Percentiles rank a stretch among this genome's conserved stretches.
These are phyloP conservation scores for Callitettix versicolor DNA, from an alignment of 1,140 invertebrate genomes.

Conservation along the genomic window DNA sequence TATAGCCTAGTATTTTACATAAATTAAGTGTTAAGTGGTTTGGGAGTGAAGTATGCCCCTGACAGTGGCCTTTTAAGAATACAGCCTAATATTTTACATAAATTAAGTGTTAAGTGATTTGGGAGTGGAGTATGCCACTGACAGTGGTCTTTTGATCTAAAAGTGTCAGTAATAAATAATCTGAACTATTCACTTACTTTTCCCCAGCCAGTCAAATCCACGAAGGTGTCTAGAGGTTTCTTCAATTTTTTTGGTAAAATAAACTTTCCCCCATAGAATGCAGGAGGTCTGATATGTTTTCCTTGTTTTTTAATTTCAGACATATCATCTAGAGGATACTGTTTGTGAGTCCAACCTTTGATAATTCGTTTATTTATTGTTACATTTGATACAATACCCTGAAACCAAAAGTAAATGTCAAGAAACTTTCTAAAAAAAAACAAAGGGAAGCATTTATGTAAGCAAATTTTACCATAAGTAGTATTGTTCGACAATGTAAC, in stretches of 20 bases:
- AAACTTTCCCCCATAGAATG: not conserved
- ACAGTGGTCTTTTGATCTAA: too few species aligned
- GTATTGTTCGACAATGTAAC: too few species aligned
- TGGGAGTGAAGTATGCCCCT: too few species aligned
- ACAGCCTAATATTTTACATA: too few species aligned
- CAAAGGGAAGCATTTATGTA: too few species aligned
- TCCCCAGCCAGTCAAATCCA: constrained; percentile 20
- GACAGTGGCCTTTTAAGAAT: too few species aligned
- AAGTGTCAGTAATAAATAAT: too few species aligned
- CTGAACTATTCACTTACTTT: constrained; percentile 20
- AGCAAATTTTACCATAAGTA: too few species aligned
- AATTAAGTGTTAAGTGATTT: too few species aligned
- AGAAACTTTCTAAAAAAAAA: not conserved
- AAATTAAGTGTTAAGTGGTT: too few species aligned
- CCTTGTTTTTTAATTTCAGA: not conserved
- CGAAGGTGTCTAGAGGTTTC: constrained; percentile 13
- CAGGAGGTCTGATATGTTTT: not conserved
- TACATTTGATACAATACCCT: constrained; percentile 20
- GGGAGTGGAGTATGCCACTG: too few species aligned
- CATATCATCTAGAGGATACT: constrained; percentile 15
- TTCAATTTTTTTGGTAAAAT: not conserved
- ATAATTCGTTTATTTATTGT: constrained; percentile 13
- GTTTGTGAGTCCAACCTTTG: constrained; percentile 14
- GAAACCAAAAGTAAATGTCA: not conserved
- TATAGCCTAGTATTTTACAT: too few species aligned